Base-by-base conservation (phyloP, 1,140 invertebrate genomes). In the Drosophila pandora region DNA sequence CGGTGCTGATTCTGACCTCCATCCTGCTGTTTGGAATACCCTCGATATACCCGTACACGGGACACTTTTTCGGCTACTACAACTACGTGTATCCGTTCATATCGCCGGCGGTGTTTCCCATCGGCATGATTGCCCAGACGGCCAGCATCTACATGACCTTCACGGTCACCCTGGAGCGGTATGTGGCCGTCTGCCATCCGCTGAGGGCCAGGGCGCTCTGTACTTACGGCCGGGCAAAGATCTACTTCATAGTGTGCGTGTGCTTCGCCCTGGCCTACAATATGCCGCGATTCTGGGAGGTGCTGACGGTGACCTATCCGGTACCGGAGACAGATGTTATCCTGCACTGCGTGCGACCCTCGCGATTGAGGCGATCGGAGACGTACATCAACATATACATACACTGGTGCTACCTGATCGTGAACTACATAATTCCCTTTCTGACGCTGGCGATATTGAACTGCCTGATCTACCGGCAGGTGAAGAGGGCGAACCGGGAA, bases 141-240 rank as follows among this genome's bases (percentile, higher is more conserved):
- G 97, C 97, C 28, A 98, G 97, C 13, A 97, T 98, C 47, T 99
- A 99, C 93, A 94, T 99, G 71, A 99, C 98, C 0, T 94, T 99
- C 49, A 97, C 97, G 1, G 98, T 99, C 39, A 99, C 98, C 0
- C 94, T 99, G 75, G 98, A 99, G 92, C 94, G 98, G 48, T 99
- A 98, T 93, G 96, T 99, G 41, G 98, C 98, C 1, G 98, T 99
- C 0, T 99, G 98, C 90, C 97, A 98, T 92, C 98, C 98, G 0
- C 93, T 99, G 7, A 94, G 95, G 65, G 97, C 97, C 0, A 94
- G 97, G 47, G 96, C 96, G 0, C 94, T 98, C 49, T 99, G 98
- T 92, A 99, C 97, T 0, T 97, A 97, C 80, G 95, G 96, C 1
- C 93, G 98, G 37, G 97, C 98, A 3, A 94, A 96, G 37, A 94